Evolutionary conservation across 2,113 vertebrate species (phyloP).

Genomic region (Patagioenas fasciata): DNA sequence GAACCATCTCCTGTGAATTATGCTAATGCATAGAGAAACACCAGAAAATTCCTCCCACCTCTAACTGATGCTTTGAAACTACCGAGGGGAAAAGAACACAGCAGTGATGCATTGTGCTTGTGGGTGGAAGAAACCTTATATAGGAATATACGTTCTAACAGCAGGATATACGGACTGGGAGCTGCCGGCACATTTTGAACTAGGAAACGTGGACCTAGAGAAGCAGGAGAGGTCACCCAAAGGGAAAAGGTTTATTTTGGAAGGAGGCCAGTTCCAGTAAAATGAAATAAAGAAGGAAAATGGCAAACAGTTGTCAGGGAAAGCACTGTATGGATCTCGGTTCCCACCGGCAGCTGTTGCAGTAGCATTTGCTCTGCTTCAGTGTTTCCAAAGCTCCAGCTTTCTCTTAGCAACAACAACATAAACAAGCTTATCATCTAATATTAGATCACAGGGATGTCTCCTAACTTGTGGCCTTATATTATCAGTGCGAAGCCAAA

Average conservation of each 20-base stretch:
- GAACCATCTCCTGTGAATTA: neutral
- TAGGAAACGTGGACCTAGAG: neutral
- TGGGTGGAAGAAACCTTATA: neutral
- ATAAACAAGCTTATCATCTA: conserved; percentile 68
- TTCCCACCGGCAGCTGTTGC: conserved; percentile 65
- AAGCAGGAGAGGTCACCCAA: neutral
- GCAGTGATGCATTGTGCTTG: neutral
- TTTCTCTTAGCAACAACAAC: conserved; percentile 75
- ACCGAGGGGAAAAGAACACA: neutral
- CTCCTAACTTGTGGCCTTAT: neutral
- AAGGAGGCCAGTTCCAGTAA: neutral
- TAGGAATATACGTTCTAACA: neutral
- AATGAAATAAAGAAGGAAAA: neutral
- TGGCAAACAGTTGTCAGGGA: conserved; percentile 48
- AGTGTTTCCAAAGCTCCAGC: conserved; percentile 65
- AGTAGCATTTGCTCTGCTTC: conserved; percentile 36
- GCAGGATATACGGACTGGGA: neutral
- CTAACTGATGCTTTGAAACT: neutral
- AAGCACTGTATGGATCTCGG: conserved; percentile 20
- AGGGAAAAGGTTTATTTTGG: neutral
- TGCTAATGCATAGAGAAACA: conserved; percentile 1
- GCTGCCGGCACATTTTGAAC: neutral
- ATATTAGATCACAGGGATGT: conserved; percentile 65
- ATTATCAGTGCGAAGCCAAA: conserved; percentile 9
- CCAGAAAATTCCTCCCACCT: conserved; percentile 6